Conservation (phyloP, 2,113 vertebrate species). For the Turnix velox region DNA sequence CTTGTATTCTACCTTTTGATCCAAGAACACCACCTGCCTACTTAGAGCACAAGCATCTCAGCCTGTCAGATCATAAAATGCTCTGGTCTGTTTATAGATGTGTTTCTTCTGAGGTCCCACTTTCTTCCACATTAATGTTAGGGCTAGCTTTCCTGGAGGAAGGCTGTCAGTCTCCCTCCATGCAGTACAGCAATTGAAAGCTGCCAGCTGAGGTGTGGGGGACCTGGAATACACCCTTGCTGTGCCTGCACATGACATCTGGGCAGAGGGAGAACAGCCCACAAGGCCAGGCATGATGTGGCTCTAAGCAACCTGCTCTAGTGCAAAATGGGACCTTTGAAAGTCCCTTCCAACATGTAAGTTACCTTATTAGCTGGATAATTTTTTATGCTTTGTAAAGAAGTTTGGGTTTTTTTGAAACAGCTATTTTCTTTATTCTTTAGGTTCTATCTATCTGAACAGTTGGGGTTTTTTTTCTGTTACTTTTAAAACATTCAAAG, state of each 20-base stretch:
- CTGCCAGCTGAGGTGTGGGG: rapidly evolving
- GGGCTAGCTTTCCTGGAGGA: not conserved
- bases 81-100: not conserved
- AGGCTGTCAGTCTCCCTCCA: not conserved
- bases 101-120: not conserved
- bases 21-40: not conserved
- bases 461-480: not conserved
- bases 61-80: not conserved
- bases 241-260: not conserved
- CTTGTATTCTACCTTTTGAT: not conserved
- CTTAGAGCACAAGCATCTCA: not conserved
- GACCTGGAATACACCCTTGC: not conserved
- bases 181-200: rapidly evolving
- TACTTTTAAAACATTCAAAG: not conserved
- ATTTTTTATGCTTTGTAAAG: not conserved
- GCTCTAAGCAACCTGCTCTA: not conserved
- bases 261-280: not conserved
- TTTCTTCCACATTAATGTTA: not conserved
- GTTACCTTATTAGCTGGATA: not conserved
- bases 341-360: too few relatives aligned
- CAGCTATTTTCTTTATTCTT: not conserved
- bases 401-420: not conserved
- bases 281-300: too few relatives aligned
- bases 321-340: too few relatives aligned
- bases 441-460: not conserved